A percentile compares a stretch with the other conserved stretches of the same genome.
These are phyloP conservation scores for Typhlichthys subterraneus DNA, from an alignment of 2,797 vertebrate genomes.

Conservation along the genomic window DNA sequence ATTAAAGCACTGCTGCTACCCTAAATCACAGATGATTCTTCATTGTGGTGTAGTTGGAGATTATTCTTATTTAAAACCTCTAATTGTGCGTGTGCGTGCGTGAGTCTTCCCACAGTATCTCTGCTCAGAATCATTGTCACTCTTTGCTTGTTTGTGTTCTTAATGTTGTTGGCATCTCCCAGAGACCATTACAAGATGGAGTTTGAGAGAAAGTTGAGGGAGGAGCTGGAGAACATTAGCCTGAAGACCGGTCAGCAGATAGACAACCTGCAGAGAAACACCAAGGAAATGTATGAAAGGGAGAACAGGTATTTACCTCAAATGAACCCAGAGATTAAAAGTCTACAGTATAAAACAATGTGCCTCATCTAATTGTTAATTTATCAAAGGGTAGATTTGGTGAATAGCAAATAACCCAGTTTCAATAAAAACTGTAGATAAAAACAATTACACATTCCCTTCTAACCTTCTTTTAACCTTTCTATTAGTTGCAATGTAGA, in stretches of 20 bases:
- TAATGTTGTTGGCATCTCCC: conserved; percentile 5
- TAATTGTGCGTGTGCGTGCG: too few relatives aligned
- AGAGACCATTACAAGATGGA: conserved; percentile 95
- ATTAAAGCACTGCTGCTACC: too few relatives aligned
- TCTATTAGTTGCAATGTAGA: too few relatives aligned
- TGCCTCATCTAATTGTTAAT: too few relatives aligned
- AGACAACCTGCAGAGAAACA: conserved; percentile 88
- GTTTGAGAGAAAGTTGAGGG: conserved; percentile 89
- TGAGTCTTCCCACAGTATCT: neutral
- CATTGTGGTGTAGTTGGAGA: too few relatives aligned
- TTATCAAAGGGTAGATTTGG: too few relatives aligned
- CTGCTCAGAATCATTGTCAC: neutral
- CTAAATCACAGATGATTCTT: too few relatives aligned
- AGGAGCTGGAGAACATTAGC: conserved; percentile 91
- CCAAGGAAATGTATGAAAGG: conserved; percentile 96
- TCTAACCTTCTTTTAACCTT: too few relatives aligned
- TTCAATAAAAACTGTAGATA: too few relatives aligned
- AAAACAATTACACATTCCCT: too few relatives aligned
- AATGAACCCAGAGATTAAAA: neutral
- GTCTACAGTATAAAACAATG: neutral
- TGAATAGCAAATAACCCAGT: too few relatives aligned
- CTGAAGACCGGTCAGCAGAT: conserved; percentile 94
- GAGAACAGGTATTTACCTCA: conserved; percentile 87
- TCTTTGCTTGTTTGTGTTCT: neutral
- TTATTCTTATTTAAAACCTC: too few relatives aligned